Evolutionary conservation across 2,797 vertebrate species (phyloP).

Genomic region (Sitta carolinensis): DNA sequence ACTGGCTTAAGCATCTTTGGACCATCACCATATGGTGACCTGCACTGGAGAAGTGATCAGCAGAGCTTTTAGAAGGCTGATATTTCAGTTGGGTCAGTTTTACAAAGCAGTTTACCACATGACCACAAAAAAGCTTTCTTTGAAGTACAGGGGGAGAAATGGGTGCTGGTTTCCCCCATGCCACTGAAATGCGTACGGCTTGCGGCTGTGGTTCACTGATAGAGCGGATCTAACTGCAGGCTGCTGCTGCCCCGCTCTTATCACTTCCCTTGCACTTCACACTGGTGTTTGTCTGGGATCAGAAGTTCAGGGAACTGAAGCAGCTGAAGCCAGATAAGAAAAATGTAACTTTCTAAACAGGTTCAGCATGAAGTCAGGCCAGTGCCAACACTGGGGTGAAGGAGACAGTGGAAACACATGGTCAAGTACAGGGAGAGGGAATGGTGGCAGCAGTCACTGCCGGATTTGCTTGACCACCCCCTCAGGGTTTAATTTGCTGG

Average conservation of each 20-base stretch:
- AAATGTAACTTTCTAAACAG: constrained; percentile 11
- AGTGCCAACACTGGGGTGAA: not conserved
- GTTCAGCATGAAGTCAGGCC: not conserved
- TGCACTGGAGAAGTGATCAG: not conserved
- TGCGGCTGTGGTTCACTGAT: constrained; percentile 47
- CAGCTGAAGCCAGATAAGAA: constrained; percentile 15
- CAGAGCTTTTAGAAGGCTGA: not conserved
- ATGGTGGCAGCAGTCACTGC: not conserved
- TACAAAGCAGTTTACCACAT: not conserved
- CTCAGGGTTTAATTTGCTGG: not conserved
- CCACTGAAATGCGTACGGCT: not conserved
- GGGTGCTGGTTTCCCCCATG: not conserved
- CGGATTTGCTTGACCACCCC: not conserved
- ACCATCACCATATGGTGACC: not conserved
- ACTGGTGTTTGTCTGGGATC: not conserved
- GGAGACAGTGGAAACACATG: not conserved
- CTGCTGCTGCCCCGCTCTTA: not conserved
- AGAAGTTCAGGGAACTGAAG: constrained; percentile 5
- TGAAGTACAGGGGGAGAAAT: not conserved
- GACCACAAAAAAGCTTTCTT: not conserved
- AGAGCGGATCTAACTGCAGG: not conserved
- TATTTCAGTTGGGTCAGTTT: constrained; percentile 34
- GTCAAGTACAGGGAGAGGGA: not conserved
- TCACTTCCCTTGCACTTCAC: not conserved
- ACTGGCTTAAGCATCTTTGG: not conserved